Conservation (phyloP, 2,113 vertebrate species). For the Mohoua ochrocephala region DNA sequence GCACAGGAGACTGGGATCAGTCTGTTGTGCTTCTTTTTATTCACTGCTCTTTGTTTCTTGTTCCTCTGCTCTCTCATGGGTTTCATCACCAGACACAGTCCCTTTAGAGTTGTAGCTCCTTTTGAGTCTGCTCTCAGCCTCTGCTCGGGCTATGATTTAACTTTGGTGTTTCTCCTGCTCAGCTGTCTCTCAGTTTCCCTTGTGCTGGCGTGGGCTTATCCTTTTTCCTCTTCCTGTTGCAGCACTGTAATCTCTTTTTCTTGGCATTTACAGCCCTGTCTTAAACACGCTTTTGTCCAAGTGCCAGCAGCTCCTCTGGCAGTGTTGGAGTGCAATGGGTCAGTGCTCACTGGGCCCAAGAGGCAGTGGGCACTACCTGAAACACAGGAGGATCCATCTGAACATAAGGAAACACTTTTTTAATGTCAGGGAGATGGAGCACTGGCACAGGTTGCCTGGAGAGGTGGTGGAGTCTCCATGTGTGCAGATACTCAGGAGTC, state of each 20-base stretch:
- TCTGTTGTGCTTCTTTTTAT: neutral
- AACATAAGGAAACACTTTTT: neutral
- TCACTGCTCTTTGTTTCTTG: neutral
- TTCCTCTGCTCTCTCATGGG: accelerated
- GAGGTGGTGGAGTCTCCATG: neutral
- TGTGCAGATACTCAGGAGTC: neutral
- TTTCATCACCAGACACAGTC: neutral
- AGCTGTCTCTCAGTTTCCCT: neutral
- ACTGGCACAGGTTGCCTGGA: neutral
- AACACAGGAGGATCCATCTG: neutral
- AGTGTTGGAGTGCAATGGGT: neutral
- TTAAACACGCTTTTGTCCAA: neutral
- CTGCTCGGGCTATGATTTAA: neutral
- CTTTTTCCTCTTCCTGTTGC: neutral
- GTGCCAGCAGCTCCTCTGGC: neutral
- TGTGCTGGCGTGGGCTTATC: neutral
- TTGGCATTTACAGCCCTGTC: neutral
- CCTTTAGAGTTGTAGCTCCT: neutral
- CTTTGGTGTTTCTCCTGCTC: neutral
- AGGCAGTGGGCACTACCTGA: neutral
- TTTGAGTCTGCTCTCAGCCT: neutral
- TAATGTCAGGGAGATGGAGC: neutral
- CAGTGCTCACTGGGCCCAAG: neutral
- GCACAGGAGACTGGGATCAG: neutral
- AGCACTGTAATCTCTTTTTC: neutral